These are phyloP conservation scores for Pimpla rufipes DNA, from an alignment of 2,888 invertebrate species.

Conservation along the genomic window DNA sequence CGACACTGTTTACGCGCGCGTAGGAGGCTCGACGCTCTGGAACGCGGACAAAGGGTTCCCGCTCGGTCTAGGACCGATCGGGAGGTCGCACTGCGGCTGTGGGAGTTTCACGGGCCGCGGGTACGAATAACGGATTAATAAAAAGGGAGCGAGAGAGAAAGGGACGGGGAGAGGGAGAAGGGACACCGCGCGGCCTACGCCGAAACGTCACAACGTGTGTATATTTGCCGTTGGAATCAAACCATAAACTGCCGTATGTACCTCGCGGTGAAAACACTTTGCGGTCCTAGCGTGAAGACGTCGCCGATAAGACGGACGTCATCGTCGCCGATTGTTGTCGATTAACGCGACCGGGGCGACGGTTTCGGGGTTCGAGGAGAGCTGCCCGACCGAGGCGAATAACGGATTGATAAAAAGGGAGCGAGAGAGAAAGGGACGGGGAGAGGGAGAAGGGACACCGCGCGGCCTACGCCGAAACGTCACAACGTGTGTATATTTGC, in stretches of 20 bases:
- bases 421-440: slow-evolving; percentile 30
- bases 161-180: slow-evolving; percentile 29
- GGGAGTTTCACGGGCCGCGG: slow-evolving; percentile 31
- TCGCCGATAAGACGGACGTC: slow-evolving; percentile 34
- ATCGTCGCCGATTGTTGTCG: slow-evolving; percentile 38
- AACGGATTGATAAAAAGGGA: slow-evolving; percentile 40
- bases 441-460: slow-evolving; percentile 42
- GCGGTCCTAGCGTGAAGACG: slow-evolving; percentile 19
- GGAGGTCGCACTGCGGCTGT: slow-evolving; percentile 16
- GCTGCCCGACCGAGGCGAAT: slow-evolving; percentile 48
- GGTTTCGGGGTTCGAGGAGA: slow-evolving; percentile 31
- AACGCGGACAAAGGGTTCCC: slow-evolving; percentile 23
- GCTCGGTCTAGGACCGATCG: background rate
- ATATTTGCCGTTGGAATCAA: slow-evolving; percentile 24
- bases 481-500: too few relatives aligned
- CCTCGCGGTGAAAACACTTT: slow-evolving; percentile 46
- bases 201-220: slow-evolving; percentile 38
- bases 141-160: slow-evolving; percentile 42
- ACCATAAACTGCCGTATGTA: slow-evolving; percentile 26
- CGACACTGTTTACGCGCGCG: background rate
- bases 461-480: slow-evolving; percentile 47
- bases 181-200: too few relatives aligned
- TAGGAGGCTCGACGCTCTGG: background rate
- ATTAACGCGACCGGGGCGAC: slow-evolving; percentile 36
- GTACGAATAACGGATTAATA: background rate